Percentiles rank a stretch among this genome's conserved stretches.
Conservation (phyloP, 2,888 invertebrate genomes). For the Siphonodentalium dalli region DNA sequence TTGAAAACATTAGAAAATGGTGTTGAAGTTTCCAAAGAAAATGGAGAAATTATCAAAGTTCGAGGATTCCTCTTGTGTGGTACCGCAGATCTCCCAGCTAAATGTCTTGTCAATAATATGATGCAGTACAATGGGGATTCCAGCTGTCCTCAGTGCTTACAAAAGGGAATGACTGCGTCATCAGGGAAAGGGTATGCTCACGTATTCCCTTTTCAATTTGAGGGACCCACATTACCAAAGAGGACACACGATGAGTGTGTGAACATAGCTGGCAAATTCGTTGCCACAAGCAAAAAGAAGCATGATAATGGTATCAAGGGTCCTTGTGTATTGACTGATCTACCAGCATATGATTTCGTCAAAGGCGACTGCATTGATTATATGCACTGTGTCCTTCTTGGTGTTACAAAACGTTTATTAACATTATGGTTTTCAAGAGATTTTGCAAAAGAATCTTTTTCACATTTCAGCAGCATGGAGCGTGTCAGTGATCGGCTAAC, state of each 20-base stretch:
- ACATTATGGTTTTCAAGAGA: conserved; percentile 10
- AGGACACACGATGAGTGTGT: neutral
- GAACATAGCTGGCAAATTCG: neutral
- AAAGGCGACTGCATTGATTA: conserved; percentile 15
- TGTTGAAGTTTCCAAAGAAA: neutral
- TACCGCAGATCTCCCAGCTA: conserved; percentile 8
- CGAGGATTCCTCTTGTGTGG: conserved; percentile 2
- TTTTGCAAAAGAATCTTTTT: neutral
- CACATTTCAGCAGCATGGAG: neutral
- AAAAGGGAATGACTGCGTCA: neutral
- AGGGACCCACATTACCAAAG: conserved; percentile 1
- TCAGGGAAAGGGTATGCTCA: conserved; percentile 4
- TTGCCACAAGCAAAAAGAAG: neutral
- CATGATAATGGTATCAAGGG: conserved; percentile 13
- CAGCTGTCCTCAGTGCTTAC: conserved; percentile 4
- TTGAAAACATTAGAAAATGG: conserved; percentile 9
- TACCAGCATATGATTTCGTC: conserved; percentile 6
- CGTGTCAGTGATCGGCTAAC: conserved; percentile 2
- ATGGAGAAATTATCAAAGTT: neutral
- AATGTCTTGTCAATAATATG: conserved; percentile 3
- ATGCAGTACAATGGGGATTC: conserved; percentile 2
- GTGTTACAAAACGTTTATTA: conserved; percentile 9
- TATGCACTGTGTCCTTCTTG: conserved; percentile 18
- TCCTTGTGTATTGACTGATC: conserved; percentile 10
- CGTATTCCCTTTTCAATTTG: conserved; percentile 8